These are phyloP conservation scores for Polydrusus cervinus DNA, from an alignment of 2,888 invertebrate species.

Conservation along the genomic window DNA sequence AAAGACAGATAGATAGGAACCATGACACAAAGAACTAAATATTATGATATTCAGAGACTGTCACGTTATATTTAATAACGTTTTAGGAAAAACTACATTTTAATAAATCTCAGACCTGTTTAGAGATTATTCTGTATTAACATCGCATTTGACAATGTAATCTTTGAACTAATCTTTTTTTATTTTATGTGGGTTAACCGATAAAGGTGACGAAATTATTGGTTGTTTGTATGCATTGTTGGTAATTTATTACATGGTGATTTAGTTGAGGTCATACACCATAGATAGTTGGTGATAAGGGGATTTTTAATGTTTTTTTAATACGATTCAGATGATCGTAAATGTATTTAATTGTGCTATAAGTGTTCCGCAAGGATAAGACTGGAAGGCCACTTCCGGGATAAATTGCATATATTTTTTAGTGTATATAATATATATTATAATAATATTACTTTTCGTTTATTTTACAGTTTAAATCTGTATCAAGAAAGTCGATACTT, in stretches of 20 bases:
- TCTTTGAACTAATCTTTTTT: constrained; percentile 37
- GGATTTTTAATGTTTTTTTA: constrained; percentile 21
- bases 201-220: constrained; percentile 40
- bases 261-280: constrained; percentile 37
- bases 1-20: too few species aligned
- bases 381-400: background rate
- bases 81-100: background rate
- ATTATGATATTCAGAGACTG: too few species aligned
- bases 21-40: too few species aligned
- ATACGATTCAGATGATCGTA: constrained; percentile 8
- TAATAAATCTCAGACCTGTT: constrained; percentile 26
- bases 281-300: constrained; percentile 34
- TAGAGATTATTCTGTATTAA: constrained; percentile 32
- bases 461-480: too few species aligned
- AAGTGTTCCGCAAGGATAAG: background rate
- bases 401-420: background rate
- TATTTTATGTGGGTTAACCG: constrained; percentile 28
- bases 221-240: constrained; percentile 35
- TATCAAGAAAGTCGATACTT: too few species aligned
- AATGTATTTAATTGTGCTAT: constrained; percentile 12
- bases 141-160: constrained; percentile 21
- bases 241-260: constrained; percentile 35
- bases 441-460: too few species aligned
- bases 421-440: too few species aligned
- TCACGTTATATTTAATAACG: too few species aligned